Conservation (phyloP, 2,797 vertebrate genomes). For the Hybognathus amarus region DNA sequence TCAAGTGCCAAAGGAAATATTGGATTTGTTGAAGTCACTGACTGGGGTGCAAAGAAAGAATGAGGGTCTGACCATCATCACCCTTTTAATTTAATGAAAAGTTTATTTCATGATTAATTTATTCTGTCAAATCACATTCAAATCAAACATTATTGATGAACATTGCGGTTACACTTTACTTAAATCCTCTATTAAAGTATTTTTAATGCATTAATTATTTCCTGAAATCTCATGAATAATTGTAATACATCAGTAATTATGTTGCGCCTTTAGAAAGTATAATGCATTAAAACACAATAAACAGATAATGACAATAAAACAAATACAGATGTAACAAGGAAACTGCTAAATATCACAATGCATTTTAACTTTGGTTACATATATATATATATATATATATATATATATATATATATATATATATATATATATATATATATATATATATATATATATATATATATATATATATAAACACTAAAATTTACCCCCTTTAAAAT, state of each 20-base stretch:
- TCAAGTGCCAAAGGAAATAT: not conserved
- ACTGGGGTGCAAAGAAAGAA: not conserved
- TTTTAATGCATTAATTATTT: not conserved
- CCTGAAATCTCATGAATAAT: not conserved
- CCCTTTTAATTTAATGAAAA: not conserved
- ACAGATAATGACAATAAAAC: too few relatives aligned
- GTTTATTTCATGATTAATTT: not conserved
- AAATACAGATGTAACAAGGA: too few relatives aligned
- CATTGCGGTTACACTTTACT: not conserved
- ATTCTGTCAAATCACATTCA: not conserved
- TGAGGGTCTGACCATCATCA: not conserved
- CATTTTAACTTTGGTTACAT: too few relatives aligned
- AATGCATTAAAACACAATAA: too few relatives aligned
- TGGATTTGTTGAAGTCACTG: not conserved
- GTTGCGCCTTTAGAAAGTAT: too few relatives aligned
- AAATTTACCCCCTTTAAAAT: too few relatives aligned
- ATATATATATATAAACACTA: too few relatives aligned
- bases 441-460: too few relatives aligned
- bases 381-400: too few relatives aligned
- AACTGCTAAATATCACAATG: too few relatives aligned
- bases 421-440: too few relatives aligned
- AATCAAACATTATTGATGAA: not conserved
- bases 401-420: too few relatives aligned
- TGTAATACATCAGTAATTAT: not conserved
- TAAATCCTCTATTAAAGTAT: not conserved